Evolutionary conservation across 2,113 vertebrate genomes (phyloP).

Genomic region (Larimichthys crocea): DNA sequence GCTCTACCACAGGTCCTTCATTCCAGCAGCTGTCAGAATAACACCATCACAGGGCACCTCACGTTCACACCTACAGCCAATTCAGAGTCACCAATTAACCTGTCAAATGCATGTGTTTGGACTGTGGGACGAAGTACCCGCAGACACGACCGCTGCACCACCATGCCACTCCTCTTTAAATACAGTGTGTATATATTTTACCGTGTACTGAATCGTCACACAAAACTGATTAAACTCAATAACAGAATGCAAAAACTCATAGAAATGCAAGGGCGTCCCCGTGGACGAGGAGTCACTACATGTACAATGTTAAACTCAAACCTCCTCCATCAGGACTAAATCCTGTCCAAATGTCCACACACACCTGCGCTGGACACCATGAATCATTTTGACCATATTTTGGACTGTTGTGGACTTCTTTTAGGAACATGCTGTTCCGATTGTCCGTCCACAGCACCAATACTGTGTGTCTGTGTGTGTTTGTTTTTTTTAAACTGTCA

Average conservation of each 20-base stretch:
- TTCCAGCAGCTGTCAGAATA: too few relatives aligned
- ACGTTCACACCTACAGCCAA: too few relatives aligned
- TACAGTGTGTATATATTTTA: too few relatives aligned
- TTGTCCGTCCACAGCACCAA: background rate
- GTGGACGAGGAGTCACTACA: background rate
- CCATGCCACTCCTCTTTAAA: too few relatives aligned
- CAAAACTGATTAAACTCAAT: background rate
- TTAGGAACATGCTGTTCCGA: background rate
- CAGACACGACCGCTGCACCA: too few relatives aligned
- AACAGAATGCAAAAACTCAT: background rate
- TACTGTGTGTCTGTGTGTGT: too few relatives aligned
- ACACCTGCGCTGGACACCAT: background rate
- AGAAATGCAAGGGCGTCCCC: background rate
- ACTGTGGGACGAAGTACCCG: too few relatives aligned
- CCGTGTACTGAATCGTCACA: background rate
- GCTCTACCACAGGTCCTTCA: too few relatives aligned
- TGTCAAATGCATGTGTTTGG: too few relatives aligned
- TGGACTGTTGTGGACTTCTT: background rate
- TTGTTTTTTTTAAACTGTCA: background rate
- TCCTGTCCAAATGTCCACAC: background rate
- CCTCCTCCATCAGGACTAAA: background rate
- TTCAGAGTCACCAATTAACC: too few relatives aligned
- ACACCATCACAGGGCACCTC: too few relatives aligned
- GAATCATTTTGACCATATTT: background rate
- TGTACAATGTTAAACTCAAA: constrained; percentile 7